Percentiles rank a stretch among this genome's conserved stretches.
phyloP scores from a whole-genome alignment of 2,797 vertebrate species.

The Centropyge bicolor region DNA sequence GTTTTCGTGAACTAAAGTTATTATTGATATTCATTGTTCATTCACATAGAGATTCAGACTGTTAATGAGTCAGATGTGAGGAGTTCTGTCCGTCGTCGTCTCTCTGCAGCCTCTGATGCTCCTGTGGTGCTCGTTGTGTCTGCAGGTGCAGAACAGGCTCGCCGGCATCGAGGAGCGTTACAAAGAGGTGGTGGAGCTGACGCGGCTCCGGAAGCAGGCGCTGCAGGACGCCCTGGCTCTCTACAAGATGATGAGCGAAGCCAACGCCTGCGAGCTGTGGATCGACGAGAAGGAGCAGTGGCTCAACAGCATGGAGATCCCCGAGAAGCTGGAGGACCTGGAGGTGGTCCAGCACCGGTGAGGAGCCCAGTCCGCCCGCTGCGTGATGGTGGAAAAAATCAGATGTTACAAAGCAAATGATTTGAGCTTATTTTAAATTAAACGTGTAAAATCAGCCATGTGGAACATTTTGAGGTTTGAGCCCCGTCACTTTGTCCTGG shows the following conservation, averaged over 20 bases:
- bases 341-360: constrained; percentile 96
- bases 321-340: constrained; percentile 95
- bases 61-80: too few species aligned
- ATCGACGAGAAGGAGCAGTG: constrained; percentile 98
- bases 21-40: too few species aligned
- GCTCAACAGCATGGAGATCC: constrained; percentile 95
- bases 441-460: too few species aligned
- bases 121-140: not conserved
- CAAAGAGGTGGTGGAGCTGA: constrained; percentile 94
- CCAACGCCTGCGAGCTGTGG: constrained; percentile 95
- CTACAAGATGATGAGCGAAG: constrained; percentile 97
- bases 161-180: constrained; percentile 96
- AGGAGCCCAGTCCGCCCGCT: not conserved
- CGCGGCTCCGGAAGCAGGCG: constrained; percentile 93
- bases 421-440: too few species aligned
- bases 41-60: too few species aligned
- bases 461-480: too few species aligned
- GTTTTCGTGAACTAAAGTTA: too few species aligned
- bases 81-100: not conserved
- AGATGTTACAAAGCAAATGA: too few species aligned
- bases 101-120: not conserved
- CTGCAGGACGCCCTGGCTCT: constrained; percentile 96
- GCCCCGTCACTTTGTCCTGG: too few species aligned
- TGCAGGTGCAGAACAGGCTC: constrained; percentile 88
- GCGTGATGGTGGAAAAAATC: too few species aligned